Conservation (phyloP, 2,888 invertebrate genomes). For the Lithophane leautieri region DNA sequence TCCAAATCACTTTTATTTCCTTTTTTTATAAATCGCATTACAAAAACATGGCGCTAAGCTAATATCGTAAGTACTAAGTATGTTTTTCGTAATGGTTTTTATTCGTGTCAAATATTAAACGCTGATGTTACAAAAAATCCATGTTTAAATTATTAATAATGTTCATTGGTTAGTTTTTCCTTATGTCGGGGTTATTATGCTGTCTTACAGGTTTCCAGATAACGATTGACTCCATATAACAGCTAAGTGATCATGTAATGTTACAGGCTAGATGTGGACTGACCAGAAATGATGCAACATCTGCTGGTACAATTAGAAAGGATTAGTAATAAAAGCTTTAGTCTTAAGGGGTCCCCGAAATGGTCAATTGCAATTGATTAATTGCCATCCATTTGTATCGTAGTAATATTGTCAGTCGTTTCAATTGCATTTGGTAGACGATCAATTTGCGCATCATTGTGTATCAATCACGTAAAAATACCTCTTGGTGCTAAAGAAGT, state of each 20-base stretch:
- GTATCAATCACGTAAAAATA: no score
- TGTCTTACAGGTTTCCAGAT: constrained; percentile 33
- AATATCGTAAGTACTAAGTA: neutral
- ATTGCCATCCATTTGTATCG: no score
- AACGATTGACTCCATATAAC: constrained; percentile 8
- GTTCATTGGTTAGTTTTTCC: constrained; percentile 30
- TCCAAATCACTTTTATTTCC: constrained; percentile 69
- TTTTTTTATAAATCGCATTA: constrained; percentile 56
- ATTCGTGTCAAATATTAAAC: neutral
- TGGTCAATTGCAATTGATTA: no score
- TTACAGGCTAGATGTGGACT: neutral
- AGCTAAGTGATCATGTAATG: constrained; percentile 12
- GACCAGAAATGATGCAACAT: constrained; percentile 6
- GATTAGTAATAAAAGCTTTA: neutral
- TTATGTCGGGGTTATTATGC: constrained; percentile 17
- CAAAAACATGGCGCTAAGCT: constrained; percentile 29
- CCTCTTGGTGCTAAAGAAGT: neutral
- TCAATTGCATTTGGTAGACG: no score
- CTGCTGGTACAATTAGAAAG: constrained; percentile 6
- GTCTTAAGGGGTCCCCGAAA: neutral
- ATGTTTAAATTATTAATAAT: constrained; percentile 5
- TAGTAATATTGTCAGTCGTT: no score
- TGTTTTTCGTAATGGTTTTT: neutral
- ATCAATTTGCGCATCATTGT: no score
- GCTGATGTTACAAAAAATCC: constrained; percentile 16